A percentile compares a stretch with the other conserved stretches of the same genome.
phyloP scores from a whole-genome alignment of 2,797 vertebrate species.

The Pogoniulus pusillus region DNA sequence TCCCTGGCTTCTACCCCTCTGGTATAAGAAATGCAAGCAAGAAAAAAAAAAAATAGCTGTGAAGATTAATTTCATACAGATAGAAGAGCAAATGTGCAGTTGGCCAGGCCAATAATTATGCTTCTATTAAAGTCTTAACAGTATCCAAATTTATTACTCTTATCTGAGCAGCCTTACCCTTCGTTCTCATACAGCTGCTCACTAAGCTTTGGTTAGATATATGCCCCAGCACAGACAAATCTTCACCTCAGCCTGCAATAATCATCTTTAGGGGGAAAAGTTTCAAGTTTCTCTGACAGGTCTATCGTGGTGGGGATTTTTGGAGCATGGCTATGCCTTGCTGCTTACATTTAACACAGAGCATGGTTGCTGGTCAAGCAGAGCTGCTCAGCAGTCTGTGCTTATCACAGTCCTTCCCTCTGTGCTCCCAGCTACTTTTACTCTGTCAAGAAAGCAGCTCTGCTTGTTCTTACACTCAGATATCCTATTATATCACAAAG shows the following conservation, averaged over 20 bases:
- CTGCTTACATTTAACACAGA: neutral
- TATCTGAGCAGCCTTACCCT: slow-evolving; percentile 35
- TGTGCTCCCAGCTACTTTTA: neutral
- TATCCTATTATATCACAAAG: neutral
- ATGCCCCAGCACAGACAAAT: neutral
- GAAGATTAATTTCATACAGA: slow-evolving; percentile 22
- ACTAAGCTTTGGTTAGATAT: neutral
- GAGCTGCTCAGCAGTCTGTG: neutral
- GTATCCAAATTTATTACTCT: slow-evolving; percentile 42
- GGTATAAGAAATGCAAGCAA: neutral
- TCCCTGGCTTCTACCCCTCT: neutral
- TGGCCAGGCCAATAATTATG: slow-evolving; percentile 57
- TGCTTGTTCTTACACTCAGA: slow-evolving; percentile 9
- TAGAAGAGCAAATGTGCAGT: slow-evolving; percentile 22
- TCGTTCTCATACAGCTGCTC: neutral
- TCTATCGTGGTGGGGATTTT: neutral
- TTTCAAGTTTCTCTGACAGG: neutral
- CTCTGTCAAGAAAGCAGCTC: neutral
- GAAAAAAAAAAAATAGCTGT: neutral
- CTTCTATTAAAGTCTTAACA: slow-evolving; percentile 58
- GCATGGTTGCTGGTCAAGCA: neutral
- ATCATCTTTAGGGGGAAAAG: neutral
- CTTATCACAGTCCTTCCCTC: neutral
- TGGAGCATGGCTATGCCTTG: neutral
- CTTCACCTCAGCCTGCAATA: neutral